Conservation (phyloP, 2,888 invertebrate species). For the Thereva nobilitata region DNA sequence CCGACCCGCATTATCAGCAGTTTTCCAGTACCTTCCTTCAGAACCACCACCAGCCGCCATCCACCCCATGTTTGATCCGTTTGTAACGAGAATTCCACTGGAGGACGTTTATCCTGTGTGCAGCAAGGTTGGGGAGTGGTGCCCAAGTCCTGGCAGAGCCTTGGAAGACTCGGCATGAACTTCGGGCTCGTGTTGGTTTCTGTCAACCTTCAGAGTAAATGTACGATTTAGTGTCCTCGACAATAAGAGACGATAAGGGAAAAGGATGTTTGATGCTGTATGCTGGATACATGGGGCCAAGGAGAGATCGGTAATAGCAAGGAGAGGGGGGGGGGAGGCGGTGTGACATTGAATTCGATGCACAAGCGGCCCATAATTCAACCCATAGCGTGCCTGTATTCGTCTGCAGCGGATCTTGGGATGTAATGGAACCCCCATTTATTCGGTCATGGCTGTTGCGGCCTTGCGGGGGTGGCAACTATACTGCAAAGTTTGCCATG, state of each 20-base stretch:
- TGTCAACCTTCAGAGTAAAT: conserved; percentile 8
- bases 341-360: conserved; percentile 17
- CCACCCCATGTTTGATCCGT: too few species aligned
- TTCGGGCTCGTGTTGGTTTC: background rate
- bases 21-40: too few species aligned
- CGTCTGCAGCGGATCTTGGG: conserved; percentile 11
- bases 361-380: conserved; percentile 1
- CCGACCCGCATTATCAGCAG: too few species aligned
- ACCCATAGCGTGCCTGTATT: background rate
- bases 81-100: too few species aligned
- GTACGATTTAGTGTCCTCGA: conserved; percentile 9
- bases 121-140: background rate
- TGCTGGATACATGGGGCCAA: too few species aligned
- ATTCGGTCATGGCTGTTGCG: conserved; percentile 10
- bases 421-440: conserved; percentile 14
- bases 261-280: too few species aligned
- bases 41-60: too few species aligned
- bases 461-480: conserved; percentile 23
- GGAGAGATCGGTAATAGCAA: too few species aligned
- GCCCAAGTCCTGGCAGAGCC: background rate
- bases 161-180: conserved; percentile 12
- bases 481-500: conserved; percentile 20
- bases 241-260: too few species aligned
- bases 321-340: background rate
- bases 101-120: too few species aligned